These are phyloP conservation scores for Graptemys geographica DNA, from an alignment of 2,797 vertebrate genomes.

Conservation along the genomic window DNA sequence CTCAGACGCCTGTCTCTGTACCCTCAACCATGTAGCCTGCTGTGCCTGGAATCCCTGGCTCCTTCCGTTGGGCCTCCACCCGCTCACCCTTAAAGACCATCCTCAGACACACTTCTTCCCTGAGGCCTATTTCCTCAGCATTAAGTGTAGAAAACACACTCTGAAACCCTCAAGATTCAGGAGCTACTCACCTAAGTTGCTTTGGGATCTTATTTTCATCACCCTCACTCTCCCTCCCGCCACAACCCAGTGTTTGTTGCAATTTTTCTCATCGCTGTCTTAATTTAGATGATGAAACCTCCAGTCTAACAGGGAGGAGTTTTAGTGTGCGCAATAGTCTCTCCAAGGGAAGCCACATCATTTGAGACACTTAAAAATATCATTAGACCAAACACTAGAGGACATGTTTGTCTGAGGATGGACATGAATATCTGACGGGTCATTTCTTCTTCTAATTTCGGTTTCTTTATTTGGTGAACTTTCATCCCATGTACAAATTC, in stretches of 20 bases:
- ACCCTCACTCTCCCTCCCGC: background rate
- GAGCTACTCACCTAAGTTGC: accelerated
- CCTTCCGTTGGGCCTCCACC: background rate
- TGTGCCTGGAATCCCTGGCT: background rate
- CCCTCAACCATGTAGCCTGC: background rate
- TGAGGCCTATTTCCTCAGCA: background rate
- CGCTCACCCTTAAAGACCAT: background rate
- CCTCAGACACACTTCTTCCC: background rate
- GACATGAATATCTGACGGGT: background rate
- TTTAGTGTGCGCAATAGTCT: background rate
- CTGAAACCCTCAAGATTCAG: background rate
- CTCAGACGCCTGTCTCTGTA: background rate
- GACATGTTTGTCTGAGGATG: background rate
- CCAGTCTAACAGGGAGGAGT: background rate
- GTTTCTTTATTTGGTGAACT: background rate
- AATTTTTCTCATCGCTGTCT: background rate
- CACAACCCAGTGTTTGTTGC: background rate
- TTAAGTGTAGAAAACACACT: background rate
- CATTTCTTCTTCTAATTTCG: background rate
- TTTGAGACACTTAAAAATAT: background rate
- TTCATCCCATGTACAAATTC: background rate
- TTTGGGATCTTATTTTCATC: background rate
- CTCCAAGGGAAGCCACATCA: background rate
- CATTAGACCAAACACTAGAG: background rate
- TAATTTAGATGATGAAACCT: background rate